A percentile compares a stretch with the other conserved stretches of the same genome.
Conservation (phyloP, 2,888 invertebrate genomes). For the Tryphoninae sp. region DNA sequence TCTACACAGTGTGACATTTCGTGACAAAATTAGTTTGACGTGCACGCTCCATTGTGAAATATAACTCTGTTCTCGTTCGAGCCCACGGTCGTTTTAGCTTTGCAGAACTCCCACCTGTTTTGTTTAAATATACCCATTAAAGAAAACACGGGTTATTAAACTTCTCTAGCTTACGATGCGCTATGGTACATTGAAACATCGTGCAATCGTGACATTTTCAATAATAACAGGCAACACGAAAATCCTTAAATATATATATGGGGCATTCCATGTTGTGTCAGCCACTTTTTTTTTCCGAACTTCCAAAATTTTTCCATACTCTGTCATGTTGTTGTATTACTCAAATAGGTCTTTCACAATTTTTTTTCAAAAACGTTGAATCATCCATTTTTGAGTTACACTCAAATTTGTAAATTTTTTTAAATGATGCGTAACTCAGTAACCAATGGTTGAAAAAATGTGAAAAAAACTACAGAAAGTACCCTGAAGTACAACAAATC, state of each 20-base stretch:
- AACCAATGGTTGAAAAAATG: too few relatives aligned
- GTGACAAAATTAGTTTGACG: slow-evolving; percentile 54
- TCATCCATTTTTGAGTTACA: too few relatives aligned
- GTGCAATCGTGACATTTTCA: not conserved
- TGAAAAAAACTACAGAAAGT: too few relatives aligned
- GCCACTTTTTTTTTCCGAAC: not conserved
- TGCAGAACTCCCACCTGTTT: slow-evolving; percentile 74
- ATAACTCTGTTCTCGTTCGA: slow-evolving; percentile 64
- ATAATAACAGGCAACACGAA: not conserved
- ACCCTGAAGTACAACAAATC: too few relatives aligned
- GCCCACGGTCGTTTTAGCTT: slow-evolving; percentile 65
- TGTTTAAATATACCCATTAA: slow-evolving; percentile 49
- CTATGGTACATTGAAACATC: not conserved
- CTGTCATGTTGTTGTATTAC: too few relatives aligned
- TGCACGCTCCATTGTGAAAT: slow-evolving; percentile 67
- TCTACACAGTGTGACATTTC: slow-evolving; percentile 18
- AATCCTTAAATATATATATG: not conserved
- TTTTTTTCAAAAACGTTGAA: too few relatives aligned
- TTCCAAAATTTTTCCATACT: too few relatives aligned
- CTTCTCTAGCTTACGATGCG: slow-evolving; percentile 12
- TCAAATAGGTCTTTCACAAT: too few relatives aligned
- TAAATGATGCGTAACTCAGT: too few relatives aligned
- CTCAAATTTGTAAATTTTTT: too few relatives aligned
- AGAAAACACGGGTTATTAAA: slow-evolving; percentile 9
- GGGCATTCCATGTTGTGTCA: not conserved